Evolutionary conservation across 2,888 invertebrate species (phyloP).

Genomic region (Phlogophora meticulosa): DNA sequence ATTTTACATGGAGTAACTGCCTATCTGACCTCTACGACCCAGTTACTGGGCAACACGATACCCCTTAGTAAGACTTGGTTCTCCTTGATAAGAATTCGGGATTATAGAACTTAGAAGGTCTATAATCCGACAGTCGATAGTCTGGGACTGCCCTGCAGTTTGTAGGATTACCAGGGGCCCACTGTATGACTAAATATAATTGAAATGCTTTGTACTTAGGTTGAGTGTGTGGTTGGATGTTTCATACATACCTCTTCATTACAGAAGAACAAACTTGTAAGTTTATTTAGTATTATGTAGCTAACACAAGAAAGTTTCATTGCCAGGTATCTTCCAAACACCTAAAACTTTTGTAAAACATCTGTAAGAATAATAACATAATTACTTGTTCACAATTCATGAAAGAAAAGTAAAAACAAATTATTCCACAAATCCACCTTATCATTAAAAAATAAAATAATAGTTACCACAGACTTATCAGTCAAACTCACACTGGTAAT

Average conservation of each 20-base stretch:
- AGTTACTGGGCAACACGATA: too few species aligned
- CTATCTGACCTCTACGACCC: too few species aligned
- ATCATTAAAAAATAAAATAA: constrained; percentile 52
- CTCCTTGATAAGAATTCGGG: too few species aligned
- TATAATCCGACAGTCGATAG: too few species aligned
- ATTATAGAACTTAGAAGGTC: too few species aligned
- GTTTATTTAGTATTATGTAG: constrained; percentile 1
- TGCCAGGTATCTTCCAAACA: constrained; percentile 14
- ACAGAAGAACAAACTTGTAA: constrained; percentile 26
- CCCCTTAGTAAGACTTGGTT: too few species aligned
- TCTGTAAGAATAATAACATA: constrained; percentile 36
- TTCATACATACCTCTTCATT: constrained; percentile 41
- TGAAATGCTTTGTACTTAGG: too few species aligned
- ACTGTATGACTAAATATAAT: too few species aligned
- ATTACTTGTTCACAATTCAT: background rate
- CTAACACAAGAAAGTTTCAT: constrained; percentile 10
- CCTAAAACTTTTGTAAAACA: background rate
- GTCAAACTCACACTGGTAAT: constrained; percentile 71
- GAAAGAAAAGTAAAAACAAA: constrained; percentile 9
- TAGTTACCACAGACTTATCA: constrained; percentile 68
- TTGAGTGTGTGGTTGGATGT: too few species aligned
- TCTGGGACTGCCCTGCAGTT: too few species aligned
- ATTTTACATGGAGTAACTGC: too few species aligned
- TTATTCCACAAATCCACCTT: constrained; percentile 38
- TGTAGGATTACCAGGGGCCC: too few species aligned